These are phyloP conservation scores for Prietella phreatophila DNA, from an alignment of 2,113 vertebrate species.

Conservation along the genomic window DNA sequence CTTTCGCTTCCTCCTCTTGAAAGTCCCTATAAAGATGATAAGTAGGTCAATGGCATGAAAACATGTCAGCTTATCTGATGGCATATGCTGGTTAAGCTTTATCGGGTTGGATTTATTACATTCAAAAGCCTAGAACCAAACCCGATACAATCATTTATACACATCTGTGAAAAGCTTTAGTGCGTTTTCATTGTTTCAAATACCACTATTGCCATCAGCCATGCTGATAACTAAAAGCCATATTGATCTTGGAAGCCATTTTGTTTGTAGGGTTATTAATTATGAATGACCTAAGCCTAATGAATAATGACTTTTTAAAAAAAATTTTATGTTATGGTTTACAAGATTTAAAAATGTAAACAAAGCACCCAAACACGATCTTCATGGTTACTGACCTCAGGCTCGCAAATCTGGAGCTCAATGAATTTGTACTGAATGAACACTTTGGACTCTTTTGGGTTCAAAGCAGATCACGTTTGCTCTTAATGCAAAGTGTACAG, in stretches of 20 bases:
- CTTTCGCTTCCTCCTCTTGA: constrained; percentile 94
- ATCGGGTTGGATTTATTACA: not conserved
- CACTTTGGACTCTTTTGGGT: not conserved
- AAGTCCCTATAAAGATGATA: constrained; percentile 77
- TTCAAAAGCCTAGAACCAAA: not conserved
- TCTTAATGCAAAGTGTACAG: not conserved
- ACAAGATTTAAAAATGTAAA: constrained; percentile 5
- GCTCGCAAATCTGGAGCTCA: not conserved
- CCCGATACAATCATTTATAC: not conserved
- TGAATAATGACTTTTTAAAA: constrained; percentile 8
- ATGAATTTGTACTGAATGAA: not conserved
- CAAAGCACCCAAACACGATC: not conserved
- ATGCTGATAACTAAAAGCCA: constrained; percentile 31
- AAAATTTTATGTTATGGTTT: too few relatives aligned
- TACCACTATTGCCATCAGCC: not conserved
- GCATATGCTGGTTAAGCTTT: not conserved
- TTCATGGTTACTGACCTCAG: not conserved
- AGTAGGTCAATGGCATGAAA: constrained; percentile 26
- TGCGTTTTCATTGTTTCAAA: constrained; percentile 12
- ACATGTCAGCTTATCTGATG: not conserved
- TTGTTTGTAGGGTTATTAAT: constrained; percentile 25
- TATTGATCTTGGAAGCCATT: constrained; percentile 32
- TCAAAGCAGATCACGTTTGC: not conserved
- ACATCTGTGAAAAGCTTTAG: not conserved
- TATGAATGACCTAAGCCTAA: constrained; percentile 5